These are phyloP conservation scores for Ophthalmolycus amberensis DNA, from an alignment of 2,113 vertebrate species.

Conservation along the genomic window DNA sequence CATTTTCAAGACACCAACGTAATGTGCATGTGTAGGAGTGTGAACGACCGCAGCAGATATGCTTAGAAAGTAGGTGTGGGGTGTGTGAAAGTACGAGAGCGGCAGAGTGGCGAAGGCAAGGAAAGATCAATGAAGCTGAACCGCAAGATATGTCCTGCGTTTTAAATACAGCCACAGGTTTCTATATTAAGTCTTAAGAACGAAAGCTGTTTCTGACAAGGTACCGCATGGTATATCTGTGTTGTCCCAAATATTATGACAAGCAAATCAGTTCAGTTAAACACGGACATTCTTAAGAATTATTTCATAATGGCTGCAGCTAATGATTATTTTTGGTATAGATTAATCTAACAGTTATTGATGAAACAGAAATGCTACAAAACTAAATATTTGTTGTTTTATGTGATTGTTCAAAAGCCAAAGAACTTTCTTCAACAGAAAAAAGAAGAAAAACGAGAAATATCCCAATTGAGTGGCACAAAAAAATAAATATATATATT, in stretches of 20 bases:
- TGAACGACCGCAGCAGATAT: conserved; percentile 48
- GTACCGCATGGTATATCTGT: neutral
- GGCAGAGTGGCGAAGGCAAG: conserved; percentile 7
- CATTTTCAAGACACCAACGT: conserved; percentile 36
- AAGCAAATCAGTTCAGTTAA: neutral
- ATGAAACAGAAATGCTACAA: neutral
- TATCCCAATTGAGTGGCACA: neutral
- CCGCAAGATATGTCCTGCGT: neutral
- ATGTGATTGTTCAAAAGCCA: neutral
- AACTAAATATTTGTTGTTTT: neutral
- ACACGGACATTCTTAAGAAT: neutral
- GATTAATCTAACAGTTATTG: neutral
- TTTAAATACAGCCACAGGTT: conserved; percentile 19
- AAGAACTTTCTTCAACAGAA: neutral
- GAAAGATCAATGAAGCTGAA: conserved; percentile 15
- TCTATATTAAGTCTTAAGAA: neutral
- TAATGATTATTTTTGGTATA: neutral
- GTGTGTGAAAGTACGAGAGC: conserved; percentile 35
- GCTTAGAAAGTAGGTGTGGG: conserved; percentile 44
- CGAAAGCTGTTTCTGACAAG: neutral
- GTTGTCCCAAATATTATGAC: neutral
- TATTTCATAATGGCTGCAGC: neutral
- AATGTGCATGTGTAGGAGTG: conserved; percentile 58
- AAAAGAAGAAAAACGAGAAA: neutral
- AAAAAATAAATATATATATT: too few relatives aligned